Conservation (phyloP, 2,113 vertebrate genomes). For the Triplophysa siluroides region DNA sequence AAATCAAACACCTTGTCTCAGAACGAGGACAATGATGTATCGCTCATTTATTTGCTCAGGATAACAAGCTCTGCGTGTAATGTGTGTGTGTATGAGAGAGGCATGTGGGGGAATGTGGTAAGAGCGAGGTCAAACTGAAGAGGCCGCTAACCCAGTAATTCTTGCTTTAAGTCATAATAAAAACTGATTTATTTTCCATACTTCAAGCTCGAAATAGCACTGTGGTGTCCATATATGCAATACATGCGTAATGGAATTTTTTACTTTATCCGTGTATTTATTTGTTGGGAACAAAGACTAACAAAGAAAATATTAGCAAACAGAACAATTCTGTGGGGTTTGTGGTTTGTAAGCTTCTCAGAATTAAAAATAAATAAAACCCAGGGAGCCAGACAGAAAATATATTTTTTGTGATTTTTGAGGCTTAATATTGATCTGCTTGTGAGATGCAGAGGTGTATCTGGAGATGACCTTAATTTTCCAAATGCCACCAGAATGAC, state of each 20-base stretch:
- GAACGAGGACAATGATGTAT: constrained; percentile 73
- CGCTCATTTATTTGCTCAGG: constrained; percentile 76
- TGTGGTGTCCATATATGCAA: not conserved
- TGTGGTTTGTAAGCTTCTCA: not conserved
- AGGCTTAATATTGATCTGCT: constrained; percentile 27
- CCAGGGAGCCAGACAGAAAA: not conserved
- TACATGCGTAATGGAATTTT: not conserved
- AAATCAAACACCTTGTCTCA: constrained; percentile 79
- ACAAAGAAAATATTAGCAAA: not conserved
- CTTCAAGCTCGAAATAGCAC: constrained; percentile 15
- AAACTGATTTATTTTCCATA: constrained; percentile 20
- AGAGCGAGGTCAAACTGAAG: constrained; percentile 18
- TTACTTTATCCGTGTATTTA: not conserved
- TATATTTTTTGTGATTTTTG: not conserved
- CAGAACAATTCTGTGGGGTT: constrained; percentile 1
- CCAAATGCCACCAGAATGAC: constrained; percentile 16
- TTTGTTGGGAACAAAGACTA: not conserved
- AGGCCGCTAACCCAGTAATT: not conserved
- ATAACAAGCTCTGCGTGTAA: constrained; percentile 58
- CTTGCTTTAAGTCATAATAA: constrained; percentile 23
- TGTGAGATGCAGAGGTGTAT: constrained; percentile 62
- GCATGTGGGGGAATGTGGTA: constrained; percentile 12
- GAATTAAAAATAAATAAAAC: constrained; percentile 20
- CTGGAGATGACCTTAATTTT: constrained; percentile 30
- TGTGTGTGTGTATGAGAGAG: constrained; percentile 27